These are phyloP conservation scores for Eumacrocentrus americanus DNA, from an alignment of 2,888 invertebrate species.

Conservation along the genomic window DNA sequence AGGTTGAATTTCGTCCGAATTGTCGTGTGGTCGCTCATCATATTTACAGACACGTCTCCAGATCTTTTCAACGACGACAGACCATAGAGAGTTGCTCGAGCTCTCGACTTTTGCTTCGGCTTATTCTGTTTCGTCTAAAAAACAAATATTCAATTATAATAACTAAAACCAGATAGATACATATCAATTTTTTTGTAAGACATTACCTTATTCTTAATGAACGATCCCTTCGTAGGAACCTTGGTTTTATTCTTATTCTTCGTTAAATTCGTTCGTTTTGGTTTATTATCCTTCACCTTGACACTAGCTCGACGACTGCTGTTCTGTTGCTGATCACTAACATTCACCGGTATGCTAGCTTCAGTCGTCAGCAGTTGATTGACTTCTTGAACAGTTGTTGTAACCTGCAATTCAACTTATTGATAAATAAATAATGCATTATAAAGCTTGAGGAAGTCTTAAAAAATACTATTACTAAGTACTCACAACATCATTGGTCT, in stretches of 20 bases:
- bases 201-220: constrained; percentile 61
- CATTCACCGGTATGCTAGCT: neutral
- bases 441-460: neutral
- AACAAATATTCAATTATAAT: constrained; percentile 13
- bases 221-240: constrained; percentile 41
- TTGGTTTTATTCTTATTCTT: constrained; percentile 39
- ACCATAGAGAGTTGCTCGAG: constrained; percentile 81
- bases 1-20: constrained; percentile 82
- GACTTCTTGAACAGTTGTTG: neutral
- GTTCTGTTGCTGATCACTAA: neutral
- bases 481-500: constrained; percentile 9
- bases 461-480: constrained; percentile 1
- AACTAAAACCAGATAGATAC: neutral
- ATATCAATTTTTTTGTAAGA: constrained; percentile 31
- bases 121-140: constrained; percentile 52
- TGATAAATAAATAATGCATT: neutral
- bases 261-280: constrained; percentile 31
- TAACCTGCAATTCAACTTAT: neutral
- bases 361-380: neutral
- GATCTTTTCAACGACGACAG: constrained; percentile 78
- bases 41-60: constrained; percentile 81
- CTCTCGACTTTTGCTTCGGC: constrained; percentile 67
- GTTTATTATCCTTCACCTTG: constrained; percentile 7
- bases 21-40: constrained; percentile 80
- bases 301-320: neutral